Evolutionary conservation across 2,888 invertebrate genomes (phyloP).

Genomic region (Minunthozetes semirufus): DNA sequence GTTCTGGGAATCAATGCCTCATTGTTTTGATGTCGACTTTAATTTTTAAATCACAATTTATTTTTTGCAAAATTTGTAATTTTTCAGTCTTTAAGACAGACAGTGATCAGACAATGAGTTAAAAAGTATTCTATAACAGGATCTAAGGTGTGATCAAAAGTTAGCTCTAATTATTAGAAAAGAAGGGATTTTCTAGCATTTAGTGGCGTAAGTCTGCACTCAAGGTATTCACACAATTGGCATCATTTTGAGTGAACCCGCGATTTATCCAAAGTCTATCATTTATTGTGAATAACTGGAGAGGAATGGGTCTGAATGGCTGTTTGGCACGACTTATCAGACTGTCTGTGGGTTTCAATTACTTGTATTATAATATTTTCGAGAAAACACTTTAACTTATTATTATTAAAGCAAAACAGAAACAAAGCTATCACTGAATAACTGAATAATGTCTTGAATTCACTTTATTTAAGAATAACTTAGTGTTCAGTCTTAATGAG

Average conservation of each 20-base stretch:
- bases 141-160: no score
- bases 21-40: no score
- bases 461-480: not conserved
- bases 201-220: not conserved
- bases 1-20: no score
- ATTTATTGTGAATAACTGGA: not conserved
- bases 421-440: not conserved
- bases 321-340: not conserved
- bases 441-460: not conserved
- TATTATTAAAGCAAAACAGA: constrained; percentile 2
- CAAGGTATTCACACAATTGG: not conserved
- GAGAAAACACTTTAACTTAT: not conserved
- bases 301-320: not conserved
- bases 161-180: not conserved
- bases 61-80: no score
- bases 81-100: no score
- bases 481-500: constrained; percentile 14
- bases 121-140: no score
- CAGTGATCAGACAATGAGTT: no score
- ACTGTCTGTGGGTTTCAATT: not conserved
- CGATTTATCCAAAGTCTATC: not conserved
- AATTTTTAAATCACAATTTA: no score
- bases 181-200: not conserved
- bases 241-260: not conserved
- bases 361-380: not conserved